Evolutionary conservation across 2,797 vertebrate species (phyloP), one percentile per base, ranked within the genome.

Genomic region (Melanotaenia parkinsoni): DNA sequence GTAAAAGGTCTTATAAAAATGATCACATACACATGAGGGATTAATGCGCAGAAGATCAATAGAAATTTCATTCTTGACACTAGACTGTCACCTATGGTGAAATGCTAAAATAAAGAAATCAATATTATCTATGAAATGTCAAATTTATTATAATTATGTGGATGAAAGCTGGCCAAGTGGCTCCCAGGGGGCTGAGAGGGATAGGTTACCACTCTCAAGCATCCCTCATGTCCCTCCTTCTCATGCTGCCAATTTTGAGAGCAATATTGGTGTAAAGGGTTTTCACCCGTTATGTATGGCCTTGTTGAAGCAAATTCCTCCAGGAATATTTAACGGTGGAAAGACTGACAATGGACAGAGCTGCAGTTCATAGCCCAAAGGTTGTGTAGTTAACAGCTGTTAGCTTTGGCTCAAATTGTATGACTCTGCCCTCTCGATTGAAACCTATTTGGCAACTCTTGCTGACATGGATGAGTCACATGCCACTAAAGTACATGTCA

Each of bases 71-170:
- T 99, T 99, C 98, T 98, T 99, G 98, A 99, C 96, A 97, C 97
- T 97, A 94, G 97, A 98, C 98, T 99, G 98, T 99, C 98, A 99
- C 98, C 98, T 99, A 98, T 98, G 98, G 98, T 99, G 98, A 99
- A 99, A 99, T 99, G 98, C 98, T 99, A 99, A 99, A 99, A 99
- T 99, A 99, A 97, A 99, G 98, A 99, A 99, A 99, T 99, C 98
- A 99, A 99, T 99, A 99, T 98, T 99, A 99, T 99, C 98, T 99
- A 99, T 99, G 98, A 99, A 99, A 99, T 99, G 98, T 99, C 98
- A 99, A 99, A 99, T 99, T 99, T 99, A 99, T 99, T 99, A 99
- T 99, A 99, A 99, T 99, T 99, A 99, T 99, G 97, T 99, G 98
- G 97, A 99, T 98, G 98, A 99, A 98, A 99, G 98, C 98, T 96